Evolutionary conservation across 92 coral and sea anemone species (phyloP), one percentile per base, ranked within the genome.

Genomic region (Porites divaricata): DNA sequence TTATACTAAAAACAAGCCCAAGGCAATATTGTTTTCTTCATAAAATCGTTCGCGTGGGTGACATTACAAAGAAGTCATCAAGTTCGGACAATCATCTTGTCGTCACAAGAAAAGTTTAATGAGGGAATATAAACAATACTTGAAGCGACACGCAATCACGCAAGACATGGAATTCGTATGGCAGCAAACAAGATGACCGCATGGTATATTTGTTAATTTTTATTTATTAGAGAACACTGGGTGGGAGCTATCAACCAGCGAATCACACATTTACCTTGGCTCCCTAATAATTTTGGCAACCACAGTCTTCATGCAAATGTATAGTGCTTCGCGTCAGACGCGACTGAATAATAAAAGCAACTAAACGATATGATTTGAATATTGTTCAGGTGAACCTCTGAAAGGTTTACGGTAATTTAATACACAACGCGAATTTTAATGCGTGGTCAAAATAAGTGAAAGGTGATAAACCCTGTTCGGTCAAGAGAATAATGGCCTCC

Each of bases 291-390:
- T 19, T 35, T 45, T 8, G 45, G 12, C 45, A 77, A 77, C 71
- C 81, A 56, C 81, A 63, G n/a, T 41, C 50, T 77, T 62, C 70
- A 77, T 77, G 81, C 81, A 63, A 77, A 77, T 77, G 58, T 63
- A 19, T 20, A 48, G 67, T 77, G 21, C 35, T 77, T 45, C 58
- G 81, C 70, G 81, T 62, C 81, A n/a, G 81, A 64, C 81, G 72
- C 81, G 63, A 70, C 81, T 62, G 41, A 77, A 77, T 26, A 35
- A 64, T 77, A 62, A 45, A 48, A 76, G 63, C 17, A 75, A 19
- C 35, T 16, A 1, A 48, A 21, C 21, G 45, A n/a, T 8, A 74
- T 20, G 24, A 9, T 62, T 41, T 62, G 25, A 52, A 77, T 41
- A 22, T 48, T 19, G 70, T 12, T 35, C 81, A 64, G 81, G 35